Conservation (phyloP, 2,888 invertebrate species). For the Lomographa bimaculata region DNA sequence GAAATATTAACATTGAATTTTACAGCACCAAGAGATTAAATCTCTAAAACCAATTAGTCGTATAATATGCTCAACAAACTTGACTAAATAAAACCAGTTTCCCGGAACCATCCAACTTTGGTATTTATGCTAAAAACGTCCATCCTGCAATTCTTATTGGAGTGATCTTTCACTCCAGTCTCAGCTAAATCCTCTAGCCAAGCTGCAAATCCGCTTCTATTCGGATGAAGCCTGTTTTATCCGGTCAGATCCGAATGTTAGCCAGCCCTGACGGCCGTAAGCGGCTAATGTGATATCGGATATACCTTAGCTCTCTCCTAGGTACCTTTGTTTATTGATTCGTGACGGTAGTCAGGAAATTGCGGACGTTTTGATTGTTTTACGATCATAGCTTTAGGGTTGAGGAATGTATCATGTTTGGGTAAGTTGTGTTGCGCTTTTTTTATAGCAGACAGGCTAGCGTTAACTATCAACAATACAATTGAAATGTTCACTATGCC, state of each 20-base stretch:
- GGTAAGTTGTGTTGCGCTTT: too few species aligned
- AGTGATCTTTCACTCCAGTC: constrained; percentile 2
- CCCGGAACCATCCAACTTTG: constrained; percentile 4
- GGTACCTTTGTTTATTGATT: constrained; percentile 12
- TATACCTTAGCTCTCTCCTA: constrained; percentile 7
- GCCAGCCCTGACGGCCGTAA: constrained; percentile 13
- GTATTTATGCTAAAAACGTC: constrained; percentile 8
- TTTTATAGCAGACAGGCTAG: too few species aligned
- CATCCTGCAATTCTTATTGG: too few species aligned
- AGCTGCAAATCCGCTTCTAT: constrained; percentile 11
- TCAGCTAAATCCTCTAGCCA: constrained; percentile 6
- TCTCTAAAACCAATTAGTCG: too few species aligned
- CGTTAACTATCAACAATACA: too few species aligned
- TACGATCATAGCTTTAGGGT: constrained; percentile 1
- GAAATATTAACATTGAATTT: too few species aligned
- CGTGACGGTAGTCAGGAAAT: constrained; percentile 4
- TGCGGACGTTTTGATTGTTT: constrained; percentile 10
- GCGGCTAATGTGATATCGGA: constrained; percentile 17
- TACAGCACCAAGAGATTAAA: too few species aligned
- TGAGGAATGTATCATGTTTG: constrained; percentile 1
- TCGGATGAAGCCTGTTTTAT: constrained; percentile 15
- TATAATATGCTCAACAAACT: too few species aligned
- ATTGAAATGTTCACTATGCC: too few species aligned
- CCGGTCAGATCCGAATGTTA: constrained; percentile 19
- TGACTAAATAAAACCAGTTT: too few species aligned